Evolutionary conservation across 2,888 invertebrate genomes (phyloP).

Genomic region (Sylvicola fuscatus): DNA sequence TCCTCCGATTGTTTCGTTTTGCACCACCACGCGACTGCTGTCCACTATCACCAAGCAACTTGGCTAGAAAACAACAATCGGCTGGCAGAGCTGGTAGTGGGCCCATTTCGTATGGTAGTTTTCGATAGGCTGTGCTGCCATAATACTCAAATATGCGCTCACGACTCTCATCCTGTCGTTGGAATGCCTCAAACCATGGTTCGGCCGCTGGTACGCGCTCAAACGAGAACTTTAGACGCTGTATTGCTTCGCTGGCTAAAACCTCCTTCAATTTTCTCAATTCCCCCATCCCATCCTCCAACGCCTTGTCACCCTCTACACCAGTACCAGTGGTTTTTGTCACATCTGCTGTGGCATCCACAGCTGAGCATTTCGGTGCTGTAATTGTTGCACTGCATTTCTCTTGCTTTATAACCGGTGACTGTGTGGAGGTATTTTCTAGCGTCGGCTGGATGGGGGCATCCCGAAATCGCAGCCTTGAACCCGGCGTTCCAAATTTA

Average conservation of each 20-base stretch:
- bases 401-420: background rate
- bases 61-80: constrained; percentile 30
- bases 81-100: constrained; percentile 38
- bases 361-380: too few species aligned
- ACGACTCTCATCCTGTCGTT: constrained; percentile 50
- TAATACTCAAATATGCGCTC: constrained; percentile 35
- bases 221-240: constrained; percentile 49
- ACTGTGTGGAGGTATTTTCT: constrained; percentile 13
- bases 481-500: constrained; percentile 27
- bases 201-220: constrained; percentile 52
- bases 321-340: constrained; percentile 19
- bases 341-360: constrained; percentile 1
- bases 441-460: constrained; percentile 24
- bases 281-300: constrained; percentile 26
- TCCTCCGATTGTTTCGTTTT: constrained; percentile 5
- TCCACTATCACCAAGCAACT: constrained; percentile 23
- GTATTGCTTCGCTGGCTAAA: constrained; percentile 25
- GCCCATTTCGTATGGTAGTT: constrained; percentile 55
- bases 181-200: constrained; percentile 61
- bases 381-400: background rate
- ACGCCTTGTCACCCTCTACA: constrained; percentile 9
- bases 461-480: constrained; percentile 23
- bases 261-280: background rate
- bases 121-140: constrained; percentile 20
- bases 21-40: constrained; percentile 16